Base-by-base conservation (phyloP, 2,888 invertebrate genomes). In the Galerucella pusilla region DNA sequence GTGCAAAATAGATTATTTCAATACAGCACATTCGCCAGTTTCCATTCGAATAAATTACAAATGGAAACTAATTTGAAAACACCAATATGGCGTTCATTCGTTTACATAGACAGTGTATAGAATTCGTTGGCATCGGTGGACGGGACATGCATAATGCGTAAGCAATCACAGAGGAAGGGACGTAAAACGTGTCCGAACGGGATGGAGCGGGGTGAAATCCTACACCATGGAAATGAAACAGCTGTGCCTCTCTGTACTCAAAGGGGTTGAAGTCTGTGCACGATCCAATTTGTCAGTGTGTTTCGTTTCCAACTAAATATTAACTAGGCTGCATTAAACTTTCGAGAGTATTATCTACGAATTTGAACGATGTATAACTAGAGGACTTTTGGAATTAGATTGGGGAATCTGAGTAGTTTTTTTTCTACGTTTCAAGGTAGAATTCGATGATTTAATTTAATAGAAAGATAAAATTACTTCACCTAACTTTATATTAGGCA, bases 131-230 rank as follows among this genome's bases (percentile, higher is more conserved):
- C 35, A 60, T 60, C 59, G 72, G 73, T 81, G 83, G 82, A 86
- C 86, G 86, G 85, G 86, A 86, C 87, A 87, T 87, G 87, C 87
- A 87, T 88, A 87, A 88, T 88, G 86, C 85, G 87, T 87, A 87
- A 87, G 87, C 87, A 87, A 86, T 86, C 86, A 86, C 82, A 79
- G 78, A 81, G 79, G 80, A 81, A 80, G 82, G 80, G 80, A 81
- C 79, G 80, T 79, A 81, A 75, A 79, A 79, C 82, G 81, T 81
- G 83, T 82, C 78, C 80, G 73, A 78, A 79, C 60, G 64, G 78
- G 80, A 80, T 72, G 60, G 45, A 42, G 57, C 20, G 42, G 72
- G 72, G 72, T 78, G 82, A 82, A 82, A 82, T 63, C 80, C 83
- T 77, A 77, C 80, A 81, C 83, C 81, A 82, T 80, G 81, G 83